Evolutionary conservation across 92 coral and sea anemone species (phyloP).

Genomic region (Chrysogorgia sp.): DNA sequence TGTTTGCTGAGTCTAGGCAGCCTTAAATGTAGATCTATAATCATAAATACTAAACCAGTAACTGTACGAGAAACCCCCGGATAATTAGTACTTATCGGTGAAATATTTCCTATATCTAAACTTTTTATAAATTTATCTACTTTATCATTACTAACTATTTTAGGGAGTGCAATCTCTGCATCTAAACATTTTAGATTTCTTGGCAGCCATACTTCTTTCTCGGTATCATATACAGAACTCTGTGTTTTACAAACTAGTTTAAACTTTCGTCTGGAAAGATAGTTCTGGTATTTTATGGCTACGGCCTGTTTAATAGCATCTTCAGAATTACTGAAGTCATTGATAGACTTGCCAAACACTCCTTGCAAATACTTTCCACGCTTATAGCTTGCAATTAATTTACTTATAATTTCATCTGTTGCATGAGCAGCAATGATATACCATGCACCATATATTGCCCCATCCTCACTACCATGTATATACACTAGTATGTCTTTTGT

Average conservation of each 20-base stretch:
- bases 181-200: conserved; percentile 32
- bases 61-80: conserved; percentile 62
- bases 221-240: too few species aligned
- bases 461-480: conserved; percentile 21
- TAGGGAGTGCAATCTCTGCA: neutral
- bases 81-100: conserved; percentile 34
- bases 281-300: too few species aligned
- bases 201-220: too few species aligned
- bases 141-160: conserved; percentile 13
- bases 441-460: too few species aligned
- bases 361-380: conserved; percentile 35
- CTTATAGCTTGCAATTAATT: conserved; percentile 18
- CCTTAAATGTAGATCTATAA: conserved; percentile 56
- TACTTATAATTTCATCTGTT: conserved; percentile 5
- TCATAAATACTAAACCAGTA: conserved; percentile 60
- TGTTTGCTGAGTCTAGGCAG: conserved; percentile 30
- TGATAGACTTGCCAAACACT: conserved; percentile 19
- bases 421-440: conserved; percentile 20
- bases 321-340: too few species aligned
- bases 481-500: neutral
- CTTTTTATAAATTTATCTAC: conserved; percentile 57
- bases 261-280: conserved; percentile 51
- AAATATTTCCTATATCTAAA: conserved; percentile 56
- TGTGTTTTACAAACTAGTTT: too few species aligned
- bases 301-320: too few species aligned